A percentile compares a stretch with the other conserved stretches of the same genome.
These are phyloP conservation scores for Neolamprologus sp. DNA, from an alignment of 2,113 vertebrate species.

Conservation along the genomic window DNA sequence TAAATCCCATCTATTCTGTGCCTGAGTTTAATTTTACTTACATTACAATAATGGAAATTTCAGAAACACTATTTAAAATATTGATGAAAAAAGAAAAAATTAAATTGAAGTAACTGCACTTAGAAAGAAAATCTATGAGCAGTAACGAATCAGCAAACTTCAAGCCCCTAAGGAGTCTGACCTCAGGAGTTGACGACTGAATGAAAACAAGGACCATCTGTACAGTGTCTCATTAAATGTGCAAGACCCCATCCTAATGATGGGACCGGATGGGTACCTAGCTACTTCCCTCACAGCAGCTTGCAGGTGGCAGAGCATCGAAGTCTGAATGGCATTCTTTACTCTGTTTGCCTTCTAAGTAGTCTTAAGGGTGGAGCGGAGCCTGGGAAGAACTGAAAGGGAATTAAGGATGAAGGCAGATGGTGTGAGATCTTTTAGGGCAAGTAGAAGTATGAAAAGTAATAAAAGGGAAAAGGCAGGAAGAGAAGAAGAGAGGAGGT, in stretches of 20 bases:
- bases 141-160: background rate
- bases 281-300: conserved; percentile 23
- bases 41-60: background rate
- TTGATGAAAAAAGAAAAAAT: background rate
- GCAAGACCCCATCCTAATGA: conserved; percentile 15
- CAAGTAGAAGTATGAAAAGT: background rate
- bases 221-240: conserved; percentile 37
- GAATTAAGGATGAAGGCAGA: conserved; percentile 27
- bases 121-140: background rate
- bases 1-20: background rate
- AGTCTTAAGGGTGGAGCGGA: conserved; percentile 2
- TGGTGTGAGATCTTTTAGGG: background rate
- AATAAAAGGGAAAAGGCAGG: background rate
- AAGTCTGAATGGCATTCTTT: conserved; percentile 23
- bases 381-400: background rate
- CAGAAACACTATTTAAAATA: background rate
- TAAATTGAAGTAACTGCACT: background rate
- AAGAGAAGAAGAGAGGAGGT: background rate
- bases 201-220: conserved; percentile 41
- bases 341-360: conserved; percentile 46
- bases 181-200: background rate
- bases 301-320: conserved; percentile 40
- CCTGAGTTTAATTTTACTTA: background rate
- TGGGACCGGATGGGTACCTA: background rate
- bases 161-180: background rate